Evolutionary conservation across 2,888 invertebrate species (phyloP).

Genomic region (Pardosa pseudoannulata): DNA sequence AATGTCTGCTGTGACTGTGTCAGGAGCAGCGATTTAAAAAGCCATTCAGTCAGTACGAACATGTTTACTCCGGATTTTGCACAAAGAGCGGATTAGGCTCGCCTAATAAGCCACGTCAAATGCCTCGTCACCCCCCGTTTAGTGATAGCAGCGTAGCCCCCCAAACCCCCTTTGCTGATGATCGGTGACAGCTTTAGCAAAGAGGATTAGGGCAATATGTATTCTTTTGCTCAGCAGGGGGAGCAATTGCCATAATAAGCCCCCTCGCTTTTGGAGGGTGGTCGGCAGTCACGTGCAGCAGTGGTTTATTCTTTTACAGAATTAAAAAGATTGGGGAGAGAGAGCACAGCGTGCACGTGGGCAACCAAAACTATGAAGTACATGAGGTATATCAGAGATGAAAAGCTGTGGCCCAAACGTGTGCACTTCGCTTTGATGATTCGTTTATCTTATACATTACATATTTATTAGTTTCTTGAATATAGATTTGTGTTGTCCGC

Average conservation of each 20-base stretch:
- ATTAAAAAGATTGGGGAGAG: background rate
- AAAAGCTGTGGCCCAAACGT: no score
- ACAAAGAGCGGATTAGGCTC: constrained; percentile 50
- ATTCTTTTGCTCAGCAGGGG: constrained; percentile 20
- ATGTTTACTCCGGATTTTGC: constrained; percentile 49
- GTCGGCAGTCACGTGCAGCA: constrained; percentile 46
- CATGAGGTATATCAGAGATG: no score
- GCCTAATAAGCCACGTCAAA: constrained; percentile 49
- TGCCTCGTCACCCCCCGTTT: constrained; percentile 16
- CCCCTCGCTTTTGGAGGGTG: background rate
- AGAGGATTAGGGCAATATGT: constrained; percentile 56
- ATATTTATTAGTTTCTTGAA: no score
- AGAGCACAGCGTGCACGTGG: background rate
- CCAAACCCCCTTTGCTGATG: constrained; percentile 5
- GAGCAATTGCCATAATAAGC: no score
- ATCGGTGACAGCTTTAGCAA: constrained; percentile 53
- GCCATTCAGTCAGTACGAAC: constrained; percentile 41
- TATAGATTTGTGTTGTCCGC: no score
- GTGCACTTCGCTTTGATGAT: no score
- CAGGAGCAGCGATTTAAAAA: constrained; percentile 60
- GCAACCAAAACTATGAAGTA: background rate
- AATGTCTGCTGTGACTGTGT: no score
- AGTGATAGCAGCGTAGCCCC: background rate
- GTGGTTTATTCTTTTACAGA: background rate
- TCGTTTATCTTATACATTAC: no score